Percentiles rank a stretch among this genome's conserved stretches.
Conservation (phyloP, 2,113 vertebrate genomes). For the Psammodynastes pulverulentus region DNA sequence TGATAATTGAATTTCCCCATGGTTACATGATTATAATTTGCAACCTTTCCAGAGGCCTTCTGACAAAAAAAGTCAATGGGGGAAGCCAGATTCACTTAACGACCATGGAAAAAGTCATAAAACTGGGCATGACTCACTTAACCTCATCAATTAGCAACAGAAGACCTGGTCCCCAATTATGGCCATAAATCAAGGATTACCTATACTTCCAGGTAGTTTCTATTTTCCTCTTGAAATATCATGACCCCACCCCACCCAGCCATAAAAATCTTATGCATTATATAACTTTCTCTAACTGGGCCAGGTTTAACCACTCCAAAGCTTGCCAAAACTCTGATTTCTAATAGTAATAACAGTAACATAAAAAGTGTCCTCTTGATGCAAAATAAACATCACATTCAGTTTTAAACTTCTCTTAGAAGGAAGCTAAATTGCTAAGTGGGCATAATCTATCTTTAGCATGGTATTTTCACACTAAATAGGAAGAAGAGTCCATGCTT, state of each 20-base stretch:
- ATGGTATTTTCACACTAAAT: conserved; percentile 30
- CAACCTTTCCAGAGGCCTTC: not conserved
- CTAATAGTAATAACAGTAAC: not conserved
- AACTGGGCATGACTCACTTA: not conserved
- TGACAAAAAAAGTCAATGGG: not conserved
- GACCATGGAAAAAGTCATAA: not conserved
- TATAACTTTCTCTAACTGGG: not conserved
- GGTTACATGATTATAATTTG: not conserved
- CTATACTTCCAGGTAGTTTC: not conserved
- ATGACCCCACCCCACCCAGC: not conserved
- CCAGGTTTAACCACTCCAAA: not conserved
- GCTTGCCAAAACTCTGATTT: not conserved
- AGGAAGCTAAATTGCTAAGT: conserved; percentile 23
- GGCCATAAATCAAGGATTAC: not conserved
- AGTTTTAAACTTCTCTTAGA: conserved; percentile 4
- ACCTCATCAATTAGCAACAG: not conserved
- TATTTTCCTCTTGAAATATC: not conserved
- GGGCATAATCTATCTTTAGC: conserved; percentile 58
- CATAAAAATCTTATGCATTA: not conserved
- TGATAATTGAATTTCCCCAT: not conserved
- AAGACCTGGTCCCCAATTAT: not conserved
- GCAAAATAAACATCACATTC: not conserved
- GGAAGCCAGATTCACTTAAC: not conserved
- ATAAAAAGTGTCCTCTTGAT: not conserved
- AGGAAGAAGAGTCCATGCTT: conserved; percentile 57